Conservation (phyloP, 2,797 vertebrate genomes). For the Chrosomus eos region DNA sequence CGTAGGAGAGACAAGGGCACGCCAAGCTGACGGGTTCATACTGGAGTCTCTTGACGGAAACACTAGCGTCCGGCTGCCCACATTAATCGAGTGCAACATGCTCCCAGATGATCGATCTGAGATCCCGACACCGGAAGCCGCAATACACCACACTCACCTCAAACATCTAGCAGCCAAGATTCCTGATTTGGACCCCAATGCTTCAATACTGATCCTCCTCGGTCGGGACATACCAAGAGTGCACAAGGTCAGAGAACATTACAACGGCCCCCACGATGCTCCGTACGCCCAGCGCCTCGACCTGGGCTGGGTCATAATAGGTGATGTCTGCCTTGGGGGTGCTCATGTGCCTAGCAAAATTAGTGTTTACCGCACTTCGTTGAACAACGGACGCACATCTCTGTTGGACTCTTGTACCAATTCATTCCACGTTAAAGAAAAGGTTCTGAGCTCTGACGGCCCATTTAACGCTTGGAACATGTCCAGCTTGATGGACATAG, state of each 20-base stretch:
- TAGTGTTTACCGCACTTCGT: background rate
- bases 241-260: background rate
- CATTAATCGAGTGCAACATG: background rate
- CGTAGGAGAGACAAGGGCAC: too few species aligned
- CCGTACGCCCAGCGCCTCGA: too few species aligned
- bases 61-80: background rate
- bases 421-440: too few species aligned
- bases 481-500: too few species aligned
- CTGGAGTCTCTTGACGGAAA: too few species aligned
- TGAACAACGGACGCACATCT: background rate
- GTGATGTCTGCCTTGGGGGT: too few species aligned
- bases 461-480: too few species aligned
- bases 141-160: background rate
- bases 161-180: background rate
- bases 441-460: too few species aligned
- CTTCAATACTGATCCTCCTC: conserved; percentile 1
- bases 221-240: background rate
- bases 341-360: too few species aligned
- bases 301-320: too few species aligned
- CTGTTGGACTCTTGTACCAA: background rate
- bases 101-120: background rate
- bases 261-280: background rate
- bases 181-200: conserved; percentile 1
- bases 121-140: background rate
- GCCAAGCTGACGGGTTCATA: too few species aligned